Conservation (phyloP, 1,140 invertebrate species). For the Caenorhabditis remanei region DNA sequence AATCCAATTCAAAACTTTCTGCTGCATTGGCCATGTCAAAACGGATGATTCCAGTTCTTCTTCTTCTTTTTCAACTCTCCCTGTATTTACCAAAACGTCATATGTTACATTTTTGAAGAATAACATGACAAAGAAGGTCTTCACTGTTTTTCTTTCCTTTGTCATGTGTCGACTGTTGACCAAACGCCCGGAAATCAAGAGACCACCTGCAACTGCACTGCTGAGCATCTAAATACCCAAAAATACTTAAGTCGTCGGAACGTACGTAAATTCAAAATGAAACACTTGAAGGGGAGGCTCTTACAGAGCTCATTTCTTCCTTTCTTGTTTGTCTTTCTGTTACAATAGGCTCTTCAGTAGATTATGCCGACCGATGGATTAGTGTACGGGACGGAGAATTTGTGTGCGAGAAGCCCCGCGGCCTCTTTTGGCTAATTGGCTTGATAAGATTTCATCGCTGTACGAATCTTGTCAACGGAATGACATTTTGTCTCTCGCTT, state of each 20-base stretch:
- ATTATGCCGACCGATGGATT: slow-evolving; percentile 48
- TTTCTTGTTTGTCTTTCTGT: slow-evolving; percentile 36
- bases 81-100: slow-evolving; percentile 55
- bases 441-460: slow-evolving; percentile 29
- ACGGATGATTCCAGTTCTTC: slow-evolving; percentile 14
- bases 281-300: not conserved
- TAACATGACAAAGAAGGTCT: slow-evolving; percentile 20
- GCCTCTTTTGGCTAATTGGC: slow-evolving; percentile 47
- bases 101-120: not conserved
- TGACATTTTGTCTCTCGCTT: slow-evolving; percentile 9
- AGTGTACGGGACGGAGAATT: not conserved
- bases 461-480: slow-evolving; percentile 42
- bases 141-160: not conserved
- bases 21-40: not conserved
- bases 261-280: slow-evolving; percentile 29
- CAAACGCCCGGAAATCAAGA: slow-evolving; percentile 28
- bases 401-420: slow-evolving; percentile 4
- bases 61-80: not conserved
- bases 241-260: not conserved
- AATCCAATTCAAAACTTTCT: slow-evolving; percentile 11
- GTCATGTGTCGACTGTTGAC: slow-evolving; percentile 28
- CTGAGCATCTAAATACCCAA: not conserved
- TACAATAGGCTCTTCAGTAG: slow-evolving; percentile 46
- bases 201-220: slow-evolving; percentile 15
- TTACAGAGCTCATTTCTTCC: slow-evolving; percentile 1